Evolutionary conservation across 2,113 vertebrate genomes (phyloP).

Genomic region (Micromys minutus): DNA sequence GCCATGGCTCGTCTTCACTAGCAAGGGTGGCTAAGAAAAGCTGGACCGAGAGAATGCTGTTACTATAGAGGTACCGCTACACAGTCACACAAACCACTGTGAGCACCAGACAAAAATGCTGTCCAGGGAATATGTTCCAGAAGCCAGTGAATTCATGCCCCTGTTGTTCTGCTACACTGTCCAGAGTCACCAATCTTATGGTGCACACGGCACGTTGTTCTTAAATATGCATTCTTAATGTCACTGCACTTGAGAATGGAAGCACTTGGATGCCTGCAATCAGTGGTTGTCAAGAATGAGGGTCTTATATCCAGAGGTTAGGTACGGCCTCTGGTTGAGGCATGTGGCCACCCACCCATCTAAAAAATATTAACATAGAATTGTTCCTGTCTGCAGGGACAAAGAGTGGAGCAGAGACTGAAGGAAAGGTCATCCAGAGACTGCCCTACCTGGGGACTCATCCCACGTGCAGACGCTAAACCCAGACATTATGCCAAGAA

Average conservation of each 20-base stretch:
- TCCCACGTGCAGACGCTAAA: too few species aligned
- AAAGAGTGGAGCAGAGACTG: too few species aligned
- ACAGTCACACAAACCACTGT: background rate
- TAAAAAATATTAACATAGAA: too few species aligned
- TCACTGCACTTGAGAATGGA: background rate
- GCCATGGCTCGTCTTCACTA: background rate
- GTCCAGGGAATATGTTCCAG: background rate
- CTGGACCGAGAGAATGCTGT: fast-evolving
- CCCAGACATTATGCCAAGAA: too few species aligned
- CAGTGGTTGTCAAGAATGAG: background rate
- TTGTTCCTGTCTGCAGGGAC: too few species aligned
- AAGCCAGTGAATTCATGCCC: background rate
- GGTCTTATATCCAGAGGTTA: background rate
- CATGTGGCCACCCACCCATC: too few species aligned
- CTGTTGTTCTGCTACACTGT: background rate
- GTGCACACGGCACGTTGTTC: background rate
- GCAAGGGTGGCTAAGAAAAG: background rate
- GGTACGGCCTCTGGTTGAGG: too few species aligned
- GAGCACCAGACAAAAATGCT: background rate
- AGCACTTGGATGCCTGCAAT: background rate
- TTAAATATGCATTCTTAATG: background rate
- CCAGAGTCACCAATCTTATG: background rate
- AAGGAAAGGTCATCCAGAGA: too few species aligned
- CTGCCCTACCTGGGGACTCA: too few species aligned
- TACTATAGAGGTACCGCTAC: background rate